Evolutionary conservation across 2,113 vertebrate genomes (phyloP), one percentile per base, ranked within the genome.

Genomic region (Ptychochromis oligacanthus): DNA sequence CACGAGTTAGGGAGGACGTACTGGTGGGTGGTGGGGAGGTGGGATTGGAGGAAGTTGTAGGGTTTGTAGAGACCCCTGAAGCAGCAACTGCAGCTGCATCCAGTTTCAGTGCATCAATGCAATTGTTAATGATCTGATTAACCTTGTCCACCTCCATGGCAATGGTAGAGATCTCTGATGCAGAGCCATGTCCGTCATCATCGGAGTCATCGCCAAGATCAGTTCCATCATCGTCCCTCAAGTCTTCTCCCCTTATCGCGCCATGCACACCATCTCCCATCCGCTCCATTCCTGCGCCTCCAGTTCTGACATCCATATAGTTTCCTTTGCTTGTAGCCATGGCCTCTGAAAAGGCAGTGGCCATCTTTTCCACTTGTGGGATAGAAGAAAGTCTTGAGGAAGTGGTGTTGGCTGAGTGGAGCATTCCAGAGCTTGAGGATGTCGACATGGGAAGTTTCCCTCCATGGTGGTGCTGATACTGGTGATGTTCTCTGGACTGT

Each of bases 111-210:
- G 98, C 98, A 65, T 99, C 98, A 15, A 99, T 99, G 91, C 98
- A 99, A 70, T 99, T 99, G 95, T 99, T 99, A 87, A 99, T 99
- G 84, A 99, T 99, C 95, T 99, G 98, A 92, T 99, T 99, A 60
- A 99, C 98, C 78, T 99, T 99, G 95, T 99, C 98, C 72, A 99
- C 98, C 93, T 99, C 98, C 96, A 99, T 99, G 76, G 98, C 98
- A 59, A 99, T 99, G 79, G 98, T 99, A 75, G 98, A 99, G 93
- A 99, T 99, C 91, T 99, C 98, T 2, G 98, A 97, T 2, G 97
- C 98, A 2, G 98, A 99, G 43, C 98, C 98, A 86, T 96, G 96
- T 36, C 97, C 97, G 0, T 99, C 98, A 59, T 95, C 95, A 82
- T 99, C 98, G 2, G 98, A 96, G 80, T 97, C 97, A 4, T 97